Base-by-base conservation (phyloP, 92 coral and sea anemone genomes). In the Bergia sp. region DNA sequence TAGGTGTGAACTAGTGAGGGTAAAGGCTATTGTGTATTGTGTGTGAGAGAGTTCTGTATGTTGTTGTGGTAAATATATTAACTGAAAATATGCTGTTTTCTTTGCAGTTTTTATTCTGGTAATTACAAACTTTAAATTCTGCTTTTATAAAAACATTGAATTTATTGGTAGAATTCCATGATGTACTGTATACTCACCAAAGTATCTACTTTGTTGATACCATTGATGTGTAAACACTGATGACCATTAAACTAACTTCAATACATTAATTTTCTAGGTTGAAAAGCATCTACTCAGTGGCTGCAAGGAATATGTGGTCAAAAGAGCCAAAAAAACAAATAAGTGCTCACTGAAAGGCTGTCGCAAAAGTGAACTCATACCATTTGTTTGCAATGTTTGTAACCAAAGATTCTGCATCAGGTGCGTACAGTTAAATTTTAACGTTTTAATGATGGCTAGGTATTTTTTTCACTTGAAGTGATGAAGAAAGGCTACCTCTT, bases 211-310 rank as follows among this genome's bases (percentile, higher is more conserved):
- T 41, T 18, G 29, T 38, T 29, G 29, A 29, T 29, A 29, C 29
- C 29, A 29, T 29, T 29, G 29, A 44, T 23, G 12, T 2, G 16
- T 44, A 45, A 43, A 42, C 13, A 5, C 67, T 50, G 47, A 49
- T 36, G 58, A 53, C 10, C 58, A 49, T 20, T 39, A 40, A 21
- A 8, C 45, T 49, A 66, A 37, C 6, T 38, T 45, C 0, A 18
- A 15, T 57, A 43, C n/a, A 29, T 29, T 29, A 29, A 29, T 15
- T 74, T 76, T 66, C 23, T 86, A 95, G 97, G 98, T 97, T 79
- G 95, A 94, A 65, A 91, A 87, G 76, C 99, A 97, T 71, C 85
- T 97, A 18, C 90, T 95, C 41, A 97, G 99, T 95, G 98, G 99
- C 66, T 97, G 99, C 77, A 97, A 93, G 90, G 95, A 94, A 53